These are phyloP conservation scores for Chelmon rostratus DNA, from an alignment of 2,797 vertebrate species.

Conservation along the genomic window DNA sequence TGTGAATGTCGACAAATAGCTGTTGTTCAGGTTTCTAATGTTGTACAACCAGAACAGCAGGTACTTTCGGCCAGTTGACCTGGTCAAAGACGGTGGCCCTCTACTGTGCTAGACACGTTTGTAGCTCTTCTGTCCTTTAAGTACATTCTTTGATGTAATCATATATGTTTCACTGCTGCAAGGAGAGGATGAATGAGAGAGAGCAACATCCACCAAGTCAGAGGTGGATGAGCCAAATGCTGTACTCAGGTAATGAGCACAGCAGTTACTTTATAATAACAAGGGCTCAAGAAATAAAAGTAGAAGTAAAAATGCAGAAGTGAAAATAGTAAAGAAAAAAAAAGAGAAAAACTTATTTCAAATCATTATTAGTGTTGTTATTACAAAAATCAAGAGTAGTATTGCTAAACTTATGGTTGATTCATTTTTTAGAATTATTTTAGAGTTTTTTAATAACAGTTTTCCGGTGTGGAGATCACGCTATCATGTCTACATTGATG, in stretches of 20 bases:
- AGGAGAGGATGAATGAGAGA: background rate
- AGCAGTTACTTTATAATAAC: no score
- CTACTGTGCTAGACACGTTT: background rate
- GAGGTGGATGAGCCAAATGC: background rate
- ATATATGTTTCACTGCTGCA: background rate
- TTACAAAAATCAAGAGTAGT: no score
- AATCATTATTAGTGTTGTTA: no score
- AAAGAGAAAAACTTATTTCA: no score
- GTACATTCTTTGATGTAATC: background rate
- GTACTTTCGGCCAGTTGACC: background rate
- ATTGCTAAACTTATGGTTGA: no score
- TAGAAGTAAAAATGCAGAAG: no score
- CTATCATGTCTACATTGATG: background rate
- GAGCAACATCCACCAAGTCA: background rate
- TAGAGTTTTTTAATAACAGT: no score
- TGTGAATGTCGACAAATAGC: no score
- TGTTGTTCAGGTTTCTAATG: background rate
- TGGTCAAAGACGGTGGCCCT: background rate
- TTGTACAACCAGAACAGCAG: constrained; percentile 20
- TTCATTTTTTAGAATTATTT: no score
- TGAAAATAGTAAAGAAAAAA: no score
- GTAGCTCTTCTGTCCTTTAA: background rate
- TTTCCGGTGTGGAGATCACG: no score
- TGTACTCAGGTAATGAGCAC: background rate
- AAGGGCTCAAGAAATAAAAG: background rate